Evolutionary conservation across 2,888 invertebrate genomes (phyloP), one percentile per base, ranked within the genome.

Genomic region (Alloplasta piceator): DNA sequence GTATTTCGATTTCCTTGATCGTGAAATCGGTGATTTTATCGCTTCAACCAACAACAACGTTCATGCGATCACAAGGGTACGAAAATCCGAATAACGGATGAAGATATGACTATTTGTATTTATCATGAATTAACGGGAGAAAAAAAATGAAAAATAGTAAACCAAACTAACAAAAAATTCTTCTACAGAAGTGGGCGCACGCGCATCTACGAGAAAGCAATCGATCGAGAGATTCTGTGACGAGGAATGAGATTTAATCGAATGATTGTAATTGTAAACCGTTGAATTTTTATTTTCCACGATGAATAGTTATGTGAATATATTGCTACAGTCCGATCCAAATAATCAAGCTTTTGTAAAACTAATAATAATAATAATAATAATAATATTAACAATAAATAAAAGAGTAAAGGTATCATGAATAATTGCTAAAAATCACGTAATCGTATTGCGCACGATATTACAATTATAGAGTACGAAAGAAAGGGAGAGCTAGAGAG

Each of bases 241-340:
- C 66, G 58, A 66, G 63, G 56, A 52, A 61, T 41, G 70, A 52
- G 50, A 82, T 68, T 26, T 26, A 68, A 60, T 71, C 66, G 74
- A 80, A 74, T 77, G 73, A 79, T 77, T 88, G 86, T 90, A 89
- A 89, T 87, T 75, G 90, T 89, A 88, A 90, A 89, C 26, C 87
- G 89, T 90, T 90, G 86, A 90, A 89, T 88, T 89, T 89, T 91
- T 90, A 90, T 91, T 91, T 91, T 91, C 89, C 90, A 90, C 89
- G 86, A 85, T 86, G 84, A 85, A 87, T 87, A 90, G 86, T 89
- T 89, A 90, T 90, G 90, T 91, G 91, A 91, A 91, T 91, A 90
- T 91, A 91, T 89, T 89, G 91, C 91, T 91, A 91, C 91, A 91
- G 91, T 91, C 91, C 91, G 91, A 91, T 91, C 91, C 91, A 91